Evolutionary conservation across 2,888 invertebrate genomes (phyloP), one percentile per base, ranked within the genome.

Genomic region (Pollenia angustigena): DNA sequence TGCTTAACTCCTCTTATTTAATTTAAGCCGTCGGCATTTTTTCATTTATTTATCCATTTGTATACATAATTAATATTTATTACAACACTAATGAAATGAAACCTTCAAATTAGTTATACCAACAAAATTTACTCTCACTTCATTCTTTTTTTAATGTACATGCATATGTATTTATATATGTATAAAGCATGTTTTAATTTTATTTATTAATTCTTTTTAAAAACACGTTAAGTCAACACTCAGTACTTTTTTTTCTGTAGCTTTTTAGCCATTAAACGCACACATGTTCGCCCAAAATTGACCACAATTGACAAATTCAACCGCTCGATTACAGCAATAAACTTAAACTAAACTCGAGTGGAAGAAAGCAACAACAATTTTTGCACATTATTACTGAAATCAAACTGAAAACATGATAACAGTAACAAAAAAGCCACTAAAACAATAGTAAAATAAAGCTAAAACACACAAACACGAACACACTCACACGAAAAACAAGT

Each of bases 331-430:
- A 69, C 66, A 84, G 78, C 48, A 78, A 74, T 50, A 74, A 84
- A 87, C 81, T 81, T 64, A 84, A 87, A 87, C 87, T 87, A 56
- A 84, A 69, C 60, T 76, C 50, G 54, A 46, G 58, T 16, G 32
- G 16, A 69, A 16, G 32, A 50, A 40, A 83, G 18, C n/a, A 52
- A 62, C 60, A 76, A 64, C 32, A 52, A 60, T 46, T 75, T 68
- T 81, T 64, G 74, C 74, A 74, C 52, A 69, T 12, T 46, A 50
- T 6, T 74, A 58, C 4, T 23, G 23, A 11, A 7, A 40, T 54
- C 16, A 16, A 44, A 56, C 18, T 16, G 52, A 8, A 9, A 71
- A 3, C n/a, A 62, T 40, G n/a, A 60, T 32, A 75, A 64, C 16
- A 50, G 75, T 40, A 76, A 52, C 58, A 44, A 58, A 58, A 60